These are phyloP conservation scores for Neria commutata DNA, from an alignment of 2,888 invertebrate genomes.

Conservation along the genomic window DNA sequence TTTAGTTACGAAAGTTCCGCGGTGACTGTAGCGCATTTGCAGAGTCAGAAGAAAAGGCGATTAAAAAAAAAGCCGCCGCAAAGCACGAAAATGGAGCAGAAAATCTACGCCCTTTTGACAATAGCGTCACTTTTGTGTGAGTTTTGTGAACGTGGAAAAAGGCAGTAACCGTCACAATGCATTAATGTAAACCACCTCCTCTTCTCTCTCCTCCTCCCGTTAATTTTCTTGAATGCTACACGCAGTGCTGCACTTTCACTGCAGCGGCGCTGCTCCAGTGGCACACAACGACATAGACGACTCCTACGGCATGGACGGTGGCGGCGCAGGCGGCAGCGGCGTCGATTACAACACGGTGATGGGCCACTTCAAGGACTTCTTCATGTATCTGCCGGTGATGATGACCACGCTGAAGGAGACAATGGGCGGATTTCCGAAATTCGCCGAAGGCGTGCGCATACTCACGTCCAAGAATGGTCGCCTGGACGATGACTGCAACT, in stretches of 20 bases:
- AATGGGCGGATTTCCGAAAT: conserved; percentile 55
- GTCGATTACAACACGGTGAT: conserved; percentile 54
- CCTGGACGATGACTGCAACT: conserved; percentile 46
- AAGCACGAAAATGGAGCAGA: neutral
- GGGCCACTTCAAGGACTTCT: conserved; percentile 54
- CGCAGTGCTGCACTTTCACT: conserved; percentile 16
- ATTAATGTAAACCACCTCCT: too few species aligned
- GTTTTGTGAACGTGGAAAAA: too few species aligned
- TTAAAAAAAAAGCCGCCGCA: neutral
- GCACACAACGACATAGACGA: conserved; percentile 44
- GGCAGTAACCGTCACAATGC: too few species aligned
- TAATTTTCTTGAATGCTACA: neutral
- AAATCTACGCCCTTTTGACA: conserved; percentile 2
- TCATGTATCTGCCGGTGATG: conserved; percentile 58
- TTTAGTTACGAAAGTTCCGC: conserved; percentile 23
- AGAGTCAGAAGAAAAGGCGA: conserved; percentile 29
- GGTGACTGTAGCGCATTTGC: conserved; percentile 27
- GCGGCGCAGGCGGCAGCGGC: conserved; percentile 9
- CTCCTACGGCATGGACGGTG: conserved; percentile 23
- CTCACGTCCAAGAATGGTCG: conserved; percentile 41
- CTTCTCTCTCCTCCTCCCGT: neutral
- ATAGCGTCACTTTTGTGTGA: conserved; percentile 36
- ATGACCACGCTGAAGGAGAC: conserved; percentile 56
- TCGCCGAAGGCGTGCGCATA: conserved; percentile 52
- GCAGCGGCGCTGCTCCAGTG: conserved; percentile 15